phyloP scores from a whole-genome alignment of 2,888 invertebrate species.

The Eupithecia exiguata region DNA sequence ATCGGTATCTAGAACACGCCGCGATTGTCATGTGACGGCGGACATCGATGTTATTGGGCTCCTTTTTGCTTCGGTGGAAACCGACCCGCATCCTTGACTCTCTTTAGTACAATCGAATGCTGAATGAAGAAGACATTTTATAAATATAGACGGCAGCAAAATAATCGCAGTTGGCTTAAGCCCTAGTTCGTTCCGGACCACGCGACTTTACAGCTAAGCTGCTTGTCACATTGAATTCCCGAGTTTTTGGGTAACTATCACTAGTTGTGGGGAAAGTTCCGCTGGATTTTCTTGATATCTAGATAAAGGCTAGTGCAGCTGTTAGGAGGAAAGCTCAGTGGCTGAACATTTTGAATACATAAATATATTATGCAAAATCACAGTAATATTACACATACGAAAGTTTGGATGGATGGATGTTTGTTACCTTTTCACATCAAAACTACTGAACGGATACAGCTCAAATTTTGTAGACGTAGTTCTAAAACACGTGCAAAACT shows the following conservation, averaged over 20 bases:
- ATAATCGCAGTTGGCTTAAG: background rate
- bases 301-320: background rate
- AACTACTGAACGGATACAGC: too few species aligned
- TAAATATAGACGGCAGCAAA: background rate
- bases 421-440: too few species aligned
- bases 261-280: background rate
- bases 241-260: background rate
- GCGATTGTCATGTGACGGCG: background rate
- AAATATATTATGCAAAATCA: background rate
- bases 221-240: slow-evolving; percentile 2
- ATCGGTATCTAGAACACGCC: background rate
- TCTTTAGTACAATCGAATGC: background rate
- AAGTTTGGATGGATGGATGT: too few species aligned
- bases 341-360: too few species aligned
- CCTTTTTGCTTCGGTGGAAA: too few species aligned
- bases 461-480: too few species aligned
- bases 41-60: too few species aligned
- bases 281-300: slow-evolving; percentile 2
- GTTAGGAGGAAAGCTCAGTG: background rate
- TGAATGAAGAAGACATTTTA: background rate
- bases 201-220: background rate
- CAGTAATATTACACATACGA: too few species aligned
- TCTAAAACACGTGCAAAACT: too few species aligned
- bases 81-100: background rate
- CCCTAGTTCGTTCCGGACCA: background rate